A percentile compares a stretch with the other conserved stretches of the same genome.
These are phyloP conservation scores for Diarsia brunnea DNA, from an alignment of 2,888 invertebrate genomes.

Conservation along the genomic window DNA sequence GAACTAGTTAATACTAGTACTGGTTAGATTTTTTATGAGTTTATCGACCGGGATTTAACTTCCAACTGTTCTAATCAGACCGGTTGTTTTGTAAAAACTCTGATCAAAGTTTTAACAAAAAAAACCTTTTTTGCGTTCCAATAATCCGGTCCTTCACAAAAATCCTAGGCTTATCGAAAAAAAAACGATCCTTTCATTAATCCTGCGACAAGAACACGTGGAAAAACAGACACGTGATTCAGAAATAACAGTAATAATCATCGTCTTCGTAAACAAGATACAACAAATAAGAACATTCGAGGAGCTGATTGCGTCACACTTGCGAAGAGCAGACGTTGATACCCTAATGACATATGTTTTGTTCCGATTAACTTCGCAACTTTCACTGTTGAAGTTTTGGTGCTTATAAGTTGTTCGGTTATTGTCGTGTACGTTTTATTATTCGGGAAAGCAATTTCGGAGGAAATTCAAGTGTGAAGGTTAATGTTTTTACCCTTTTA, in stretches of 20 bases:
- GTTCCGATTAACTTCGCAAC: conserved; percentile 61
- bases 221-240: conserved; percentile 30
- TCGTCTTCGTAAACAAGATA: conserved; percentile 50
- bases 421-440: conserved; percentile 41
- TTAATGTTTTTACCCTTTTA: conserved; percentile 21
- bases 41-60: not conserved
- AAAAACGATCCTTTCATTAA: not conserved
- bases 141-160: not conserved
- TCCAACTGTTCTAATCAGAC: not conserved
- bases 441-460: conserved; percentile 33
- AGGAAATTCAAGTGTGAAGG: conserved; percentile 14
- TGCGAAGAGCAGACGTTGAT: conserved; percentile 35
- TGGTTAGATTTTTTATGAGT: not conserved
- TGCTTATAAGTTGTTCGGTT: conserved; percentile 50
- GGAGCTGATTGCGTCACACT: conserved; percentile 59
- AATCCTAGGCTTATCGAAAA: not conserved
- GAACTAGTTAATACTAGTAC: no score
- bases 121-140: not conserved
- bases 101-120: not conserved
- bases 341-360: conserved; percentile 62
- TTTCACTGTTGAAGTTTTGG: conserved; percentile 56
- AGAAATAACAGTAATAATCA: conserved; percentile 44
- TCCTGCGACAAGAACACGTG: conserved; percentile 27
- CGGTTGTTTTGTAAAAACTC: not conserved
- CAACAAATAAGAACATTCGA: conserved; percentile 45